Evolutionary conservation across 2,888 invertebrate species (phyloP), one percentile per base, ranked within the genome.

Genomic region (Calameuta pallipes): DNA sequence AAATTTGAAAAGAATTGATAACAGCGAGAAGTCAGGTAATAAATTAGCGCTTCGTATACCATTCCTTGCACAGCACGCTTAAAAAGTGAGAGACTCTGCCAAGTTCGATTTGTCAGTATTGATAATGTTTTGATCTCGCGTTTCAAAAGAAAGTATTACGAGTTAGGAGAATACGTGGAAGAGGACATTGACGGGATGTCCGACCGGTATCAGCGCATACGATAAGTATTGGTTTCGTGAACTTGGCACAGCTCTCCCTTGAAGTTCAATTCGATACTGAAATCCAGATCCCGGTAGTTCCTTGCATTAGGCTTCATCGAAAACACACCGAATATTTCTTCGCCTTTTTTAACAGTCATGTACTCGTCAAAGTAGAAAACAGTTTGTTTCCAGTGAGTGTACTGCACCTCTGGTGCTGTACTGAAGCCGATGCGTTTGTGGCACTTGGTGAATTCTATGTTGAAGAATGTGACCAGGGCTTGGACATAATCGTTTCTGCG

Each of bases 311-410:
- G 99, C 85, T 96, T 96, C 96, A 99, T 97, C 76, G 95, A 94
- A 92, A 99, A 98, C 11, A 95, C 95, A 36, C 99, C 99, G 76
- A 94, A 95, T 80, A 99, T 95, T 91, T 98, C 98, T 91, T 99
- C 99, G 78, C 96, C 96, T 88, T 98, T 97, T 91, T 99, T 99
- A 68, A 98, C 98, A 3, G 99, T 99, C 94, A 99, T 95, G 89
- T 98, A 98, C 87, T 99, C 98, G 89, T 98, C 97, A 87, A 99
- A 96, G 92, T 99, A 99, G 93, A 99, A 99, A 76, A 99, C 99
- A 11, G 97, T 97, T 92, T 99, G 98, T 92, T 99, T 99, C 99
- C 99, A 99, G 92, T 99, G 99, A 34, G 99, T 99, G 92, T 99
- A 99, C 41, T 97, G 97, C 1, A 98, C 96, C 91, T 99, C 99